Evolutionary conservation across 2,888 invertebrate species (phyloP).

Genomic region (Apamea sordens): DNA sequence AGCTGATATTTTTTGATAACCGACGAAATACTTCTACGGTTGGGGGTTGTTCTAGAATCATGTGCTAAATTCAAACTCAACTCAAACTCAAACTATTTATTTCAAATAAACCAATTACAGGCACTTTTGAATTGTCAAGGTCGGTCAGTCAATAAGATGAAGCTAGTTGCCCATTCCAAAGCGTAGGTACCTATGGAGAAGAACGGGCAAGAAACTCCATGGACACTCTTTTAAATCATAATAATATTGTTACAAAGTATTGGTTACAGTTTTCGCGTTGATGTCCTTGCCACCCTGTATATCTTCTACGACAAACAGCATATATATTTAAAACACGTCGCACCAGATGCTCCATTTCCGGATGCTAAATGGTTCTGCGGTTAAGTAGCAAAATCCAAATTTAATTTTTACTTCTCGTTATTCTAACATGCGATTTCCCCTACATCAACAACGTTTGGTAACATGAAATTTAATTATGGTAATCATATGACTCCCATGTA

Average conservation of each 20-base stretch:
- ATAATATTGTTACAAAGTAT: too few relatives aligned
- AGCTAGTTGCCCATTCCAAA: too few relatives aligned
- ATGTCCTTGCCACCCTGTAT: background rate
- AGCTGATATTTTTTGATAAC: background rate
- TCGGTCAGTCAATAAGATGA: too few relatives aligned
- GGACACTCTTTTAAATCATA: too few relatives aligned
- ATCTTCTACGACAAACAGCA: background rate
- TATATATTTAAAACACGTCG: slow-evolving; percentile 3
- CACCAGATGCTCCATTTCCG: slow-evolving; percentile 28
- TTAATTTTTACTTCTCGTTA: slow-evolving; percentile 13
- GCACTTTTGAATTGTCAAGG: too few relatives aligned
- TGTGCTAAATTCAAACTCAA: too few relatives aligned
- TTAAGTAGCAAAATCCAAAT: slow-evolving; percentile 23
- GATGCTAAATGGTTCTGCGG: slow-evolving; percentile 16
- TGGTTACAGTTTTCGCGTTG: background rate
- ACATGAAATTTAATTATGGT: slow-evolving; percentile 66
- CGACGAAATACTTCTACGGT: background rate
- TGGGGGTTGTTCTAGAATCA: background rate
- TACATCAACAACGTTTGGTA: slow-evolving; percentile 43
- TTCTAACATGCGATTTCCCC: slow-evolving; percentile 33
- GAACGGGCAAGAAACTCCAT: too few relatives aligned
- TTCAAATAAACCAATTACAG: too few relatives aligned
- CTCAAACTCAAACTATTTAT: too few relatives aligned
- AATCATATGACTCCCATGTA: slow-evolving; percentile 67
- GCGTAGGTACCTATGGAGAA: too few relatives aligned